phyloP scores from a whole-genome alignment of 2,888 invertebrate species.

The Parnassius glacialis region DNA sequence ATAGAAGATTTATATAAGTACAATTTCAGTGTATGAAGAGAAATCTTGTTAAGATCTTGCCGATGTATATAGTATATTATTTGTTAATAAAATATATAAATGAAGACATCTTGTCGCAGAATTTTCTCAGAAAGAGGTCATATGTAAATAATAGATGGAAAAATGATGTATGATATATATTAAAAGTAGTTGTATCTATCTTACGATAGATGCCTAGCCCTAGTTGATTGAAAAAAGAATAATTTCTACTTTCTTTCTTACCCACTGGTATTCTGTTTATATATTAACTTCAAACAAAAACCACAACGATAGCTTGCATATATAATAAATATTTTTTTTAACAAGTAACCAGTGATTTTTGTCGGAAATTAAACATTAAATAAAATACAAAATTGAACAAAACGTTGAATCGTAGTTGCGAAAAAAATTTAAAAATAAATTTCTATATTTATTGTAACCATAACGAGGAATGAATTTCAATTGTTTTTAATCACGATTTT shows the following conservation, averaged over 20 bases:
- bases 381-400: too few relatives aligned
- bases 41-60: constrained; percentile 32
- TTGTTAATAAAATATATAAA: constrained; percentile 40
- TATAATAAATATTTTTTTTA: too few relatives aligned
- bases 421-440: too few relatives aligned
- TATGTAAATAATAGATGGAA: constrained; percentile 21
- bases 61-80: constrained; percentile 36
- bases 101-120: constrained; percentile 13
- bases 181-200: constrained; percentile 16
- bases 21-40: constrained; percentile 16
- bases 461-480: too few relatives aligned
- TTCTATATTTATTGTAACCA: too few relatives aligned
- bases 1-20: constrained; percentile 28
- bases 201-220: constrained; percentile 8
- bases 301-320: too few relatives aligned
- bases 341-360: too few relatives aligned
- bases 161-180: constrained; percentile 15
- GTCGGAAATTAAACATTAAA: too few relatives aligned
- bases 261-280: neutral
- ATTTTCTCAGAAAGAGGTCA: constrained; percentile 14
- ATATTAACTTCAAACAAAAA: too few relatives aligned
- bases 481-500: too few relatives aligned
- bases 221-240: neutral
- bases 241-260: neutral
- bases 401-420: too few relatives aligned